Percentiles rank a stretch among this genome's conserved stretches.
Evolutionary conservation across 2,888 invertebrate species (phyloP).

Genomic region (Himalopsyche kuldschensis): DNA sequence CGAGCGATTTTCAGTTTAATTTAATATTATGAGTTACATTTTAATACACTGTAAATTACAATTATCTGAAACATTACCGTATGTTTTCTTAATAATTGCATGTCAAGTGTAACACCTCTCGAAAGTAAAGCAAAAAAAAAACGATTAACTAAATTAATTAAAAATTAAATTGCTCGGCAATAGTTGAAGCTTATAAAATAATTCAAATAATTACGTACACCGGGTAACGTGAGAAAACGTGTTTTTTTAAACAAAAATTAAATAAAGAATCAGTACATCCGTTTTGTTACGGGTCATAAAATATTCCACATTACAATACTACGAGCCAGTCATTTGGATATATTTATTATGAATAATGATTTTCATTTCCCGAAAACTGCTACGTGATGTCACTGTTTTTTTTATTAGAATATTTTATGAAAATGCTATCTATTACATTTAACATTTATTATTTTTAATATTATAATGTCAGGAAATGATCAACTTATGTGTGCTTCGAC

Average conservation of each 20-base stretch:
- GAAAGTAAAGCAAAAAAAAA: neutral
- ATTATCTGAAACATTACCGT: neutral
- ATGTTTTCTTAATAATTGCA: neutral
- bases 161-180: neutral
- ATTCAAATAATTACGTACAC: neutral
- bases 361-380: neutral
- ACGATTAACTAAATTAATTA: neutral
- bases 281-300: neutral
- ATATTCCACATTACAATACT: neutral
- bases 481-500: no score
- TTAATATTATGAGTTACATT: no score
- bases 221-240: neutral
- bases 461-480: no score
- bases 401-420: no score
- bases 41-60: no score
- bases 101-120: neutral
- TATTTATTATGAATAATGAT: neutral
- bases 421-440: no score
- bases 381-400: neutral
- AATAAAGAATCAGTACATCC: neutral
- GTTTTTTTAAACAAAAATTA: neutral
- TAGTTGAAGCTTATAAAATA: neutral
- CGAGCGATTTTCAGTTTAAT: no score
- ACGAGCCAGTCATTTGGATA: neutral
- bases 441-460: no score